These are phyloP conservation scores for Eleginops maclovinus DNA, from an alignment of 2,113 vertebrate species.

Conservation along the genomic window DNA sequence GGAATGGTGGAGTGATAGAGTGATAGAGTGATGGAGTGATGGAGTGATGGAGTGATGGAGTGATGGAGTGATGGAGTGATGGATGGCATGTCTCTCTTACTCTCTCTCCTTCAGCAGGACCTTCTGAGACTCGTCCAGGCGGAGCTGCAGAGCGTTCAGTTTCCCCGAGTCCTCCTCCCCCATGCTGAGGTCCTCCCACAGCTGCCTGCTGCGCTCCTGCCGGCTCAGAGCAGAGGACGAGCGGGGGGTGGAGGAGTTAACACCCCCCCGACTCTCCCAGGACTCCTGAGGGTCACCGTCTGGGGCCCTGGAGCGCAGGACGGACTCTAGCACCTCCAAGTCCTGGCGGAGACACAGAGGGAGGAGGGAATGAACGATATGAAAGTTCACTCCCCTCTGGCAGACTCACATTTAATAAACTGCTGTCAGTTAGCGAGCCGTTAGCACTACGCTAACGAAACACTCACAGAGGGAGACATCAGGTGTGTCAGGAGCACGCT, in stretches of 20 bases:
- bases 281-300: conserved; percentile 81
- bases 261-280: conserved; percentile 83
- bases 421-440: too few relatives aligned
- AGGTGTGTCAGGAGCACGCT: too few relatives aligned
- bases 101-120: conserved; percentile 83
- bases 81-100: conserved; percentile 50
- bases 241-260: conserved; percentile 72
- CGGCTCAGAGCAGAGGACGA: conserved; percentile 83
- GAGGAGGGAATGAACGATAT: too few relatives aligned
- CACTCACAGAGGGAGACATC: too few relatives aligned
- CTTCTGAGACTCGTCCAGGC: conserved; percentile 96
- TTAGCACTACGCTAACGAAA: too few relatives aligned
- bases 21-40: too few relatives aligned
- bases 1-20: too few relatives aligned
- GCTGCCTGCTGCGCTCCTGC: conserved; percentile 89
- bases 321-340: conserved; percentile 87
- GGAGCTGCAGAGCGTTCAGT: conserved; percentile 92
- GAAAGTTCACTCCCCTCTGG: too few relatives aligned
- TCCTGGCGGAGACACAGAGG: conserved; percentile 80
- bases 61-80: not conserved
- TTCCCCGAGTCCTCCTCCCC: conserved; percentile 91
- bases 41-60: too few relatives aligned
- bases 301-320: conserved; percentile 79
- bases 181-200: conserved; percentile 89
- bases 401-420: too few relatives aligned